A percentile compares a stretch with the other conserved stretches of the same genome.
Evolutionary conservation across 64 coral and sea anemone species (phyloP).

Genomic region (Actinia equina): DNA sequence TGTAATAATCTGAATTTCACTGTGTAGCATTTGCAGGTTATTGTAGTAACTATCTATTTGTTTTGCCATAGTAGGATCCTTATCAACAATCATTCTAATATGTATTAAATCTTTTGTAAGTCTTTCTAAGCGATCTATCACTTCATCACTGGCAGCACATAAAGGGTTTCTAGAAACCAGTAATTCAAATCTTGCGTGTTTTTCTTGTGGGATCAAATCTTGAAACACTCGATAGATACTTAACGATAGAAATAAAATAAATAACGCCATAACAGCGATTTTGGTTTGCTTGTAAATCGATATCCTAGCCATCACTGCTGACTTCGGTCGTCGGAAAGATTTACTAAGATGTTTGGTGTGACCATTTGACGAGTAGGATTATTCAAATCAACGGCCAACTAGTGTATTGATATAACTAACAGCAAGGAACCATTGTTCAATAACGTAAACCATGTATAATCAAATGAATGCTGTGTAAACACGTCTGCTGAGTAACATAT

Average conservation of each 20-base stretch:
- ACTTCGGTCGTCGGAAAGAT: neutral
- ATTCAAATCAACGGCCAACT: no score
- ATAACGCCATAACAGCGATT: neutral
- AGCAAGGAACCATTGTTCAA: neutral
- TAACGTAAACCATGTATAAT: no score
- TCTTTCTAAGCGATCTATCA: slow-evolving; percentile 40
- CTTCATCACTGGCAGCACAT: slow-evolving; percentile 50
- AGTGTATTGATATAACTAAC: no score
- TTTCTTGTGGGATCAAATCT: neutral
- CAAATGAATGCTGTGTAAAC: neutral
- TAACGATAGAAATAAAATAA: neutral
- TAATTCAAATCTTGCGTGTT: neutral
- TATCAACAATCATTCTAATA: slow-evolving; percentile 68
- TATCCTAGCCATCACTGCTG: neutral
- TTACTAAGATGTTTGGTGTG: no score
- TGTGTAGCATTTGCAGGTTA: slow-evolving; percentile 72
- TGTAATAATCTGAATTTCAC: slow-evolving; percentile 81
- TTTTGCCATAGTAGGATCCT: slow-evolving; percentile 61
- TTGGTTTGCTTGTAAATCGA: slow-evolving; percentile 4
- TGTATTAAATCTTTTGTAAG: slow-evolving; percentile 65
- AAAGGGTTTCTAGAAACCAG: slow-evolving; percentile 48
- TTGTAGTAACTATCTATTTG: slow-evolving; percentile 77
- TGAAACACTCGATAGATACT: neutral
- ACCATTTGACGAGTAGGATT: no score
- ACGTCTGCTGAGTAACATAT: neutral